phyloP scores from a whole-genome alignment of 2,888 invertebrate species.

The Eueremaeus valkanovi region DNA sequence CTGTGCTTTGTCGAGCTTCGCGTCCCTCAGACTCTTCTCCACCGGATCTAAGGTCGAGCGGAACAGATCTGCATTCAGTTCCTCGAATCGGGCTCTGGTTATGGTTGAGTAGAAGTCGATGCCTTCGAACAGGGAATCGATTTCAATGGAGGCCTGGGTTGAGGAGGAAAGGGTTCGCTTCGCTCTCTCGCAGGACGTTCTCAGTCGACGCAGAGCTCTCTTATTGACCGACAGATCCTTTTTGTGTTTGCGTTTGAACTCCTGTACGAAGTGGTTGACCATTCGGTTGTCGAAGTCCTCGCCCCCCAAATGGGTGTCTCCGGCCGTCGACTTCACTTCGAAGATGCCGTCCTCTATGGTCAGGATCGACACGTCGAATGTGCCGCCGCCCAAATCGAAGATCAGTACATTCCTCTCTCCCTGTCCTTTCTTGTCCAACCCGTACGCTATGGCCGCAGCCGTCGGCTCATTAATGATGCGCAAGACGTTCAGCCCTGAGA shows the following conservation, averaged over 20 bases:
- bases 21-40: constrained; percentile 39
- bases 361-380: constrained; percentile 45
- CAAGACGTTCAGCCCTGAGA: constrained; percentile 55
- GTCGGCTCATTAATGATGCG: constrained; percentile 56
- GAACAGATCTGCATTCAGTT: constrained; percentile 34
- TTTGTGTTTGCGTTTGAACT: constrained; percentile 40
- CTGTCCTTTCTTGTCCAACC: constrained; percentile 50
- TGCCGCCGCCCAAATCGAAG: constrained; percentile 44
- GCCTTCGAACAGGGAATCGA: constrained; percentile 36
- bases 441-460: constrained; percentile 53
- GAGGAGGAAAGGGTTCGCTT: constrained; percentile 48
- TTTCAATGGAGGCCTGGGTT: constrained; percentile 35
- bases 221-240: background rate
- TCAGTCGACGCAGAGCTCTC: constrained; percentile 41
- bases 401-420: constrained; percentile 17
- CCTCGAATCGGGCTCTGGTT: constrained; percentile 43
- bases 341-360: constrained; percentile 36
- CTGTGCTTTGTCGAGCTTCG: constrained; percentile 18
- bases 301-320: constrained; percentile 51
- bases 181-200: constrained; percentile 42
- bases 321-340: constrained; percentile 50
- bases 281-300: constrained; percentile 46
- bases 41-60: constrained; percentile 39
- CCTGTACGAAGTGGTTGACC: constrained; percentile 42
- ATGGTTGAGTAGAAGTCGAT: constrained; percentile 29